Conservation (phyloP, 2,888 invertebrate genomes). For the Strigamia crassipes region DNA sequence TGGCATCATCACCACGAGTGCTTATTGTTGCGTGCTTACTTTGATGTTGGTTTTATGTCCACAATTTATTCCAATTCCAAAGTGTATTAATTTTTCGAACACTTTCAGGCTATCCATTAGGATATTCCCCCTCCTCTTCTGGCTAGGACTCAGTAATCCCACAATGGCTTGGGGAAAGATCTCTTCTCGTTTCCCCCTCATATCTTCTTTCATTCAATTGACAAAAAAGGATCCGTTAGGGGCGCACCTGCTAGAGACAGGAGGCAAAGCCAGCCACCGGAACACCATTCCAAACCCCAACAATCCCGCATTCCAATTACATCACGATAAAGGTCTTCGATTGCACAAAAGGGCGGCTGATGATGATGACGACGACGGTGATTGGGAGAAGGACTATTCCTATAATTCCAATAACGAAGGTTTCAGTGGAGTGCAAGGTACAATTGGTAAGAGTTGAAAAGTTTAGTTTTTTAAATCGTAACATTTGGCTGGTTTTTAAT, state of each 20-base stretch:
- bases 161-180: not conserved
- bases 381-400: not conserved
- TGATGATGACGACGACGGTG: not conserved
- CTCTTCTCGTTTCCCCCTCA: constrained; percentile 8
- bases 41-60: not conserved
- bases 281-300: not conserved
- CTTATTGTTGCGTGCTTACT: not conserved
- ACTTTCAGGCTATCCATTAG: not conserved
- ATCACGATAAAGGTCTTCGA: not conserved
- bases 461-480: not conserved
- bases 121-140: constrained; percentile 1
- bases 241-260: not conserved
- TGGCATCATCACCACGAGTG: not conserved
- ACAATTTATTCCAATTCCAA: not conserved
- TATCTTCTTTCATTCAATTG: not conserved
- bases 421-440: not conserved
- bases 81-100: not conserved
- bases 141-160: not conserved
- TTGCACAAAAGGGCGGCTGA: constrained; percentile 12
- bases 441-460: not conserved
- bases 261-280: not conserved
- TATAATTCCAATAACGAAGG: not conserved
- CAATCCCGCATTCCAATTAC: constrained; percentile 4
- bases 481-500: not conserved
- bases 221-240: not conserved